phyloP scores from a whole-genome alignment of 2,797 vertebrate species.

The Hydrophis major region DNA sequence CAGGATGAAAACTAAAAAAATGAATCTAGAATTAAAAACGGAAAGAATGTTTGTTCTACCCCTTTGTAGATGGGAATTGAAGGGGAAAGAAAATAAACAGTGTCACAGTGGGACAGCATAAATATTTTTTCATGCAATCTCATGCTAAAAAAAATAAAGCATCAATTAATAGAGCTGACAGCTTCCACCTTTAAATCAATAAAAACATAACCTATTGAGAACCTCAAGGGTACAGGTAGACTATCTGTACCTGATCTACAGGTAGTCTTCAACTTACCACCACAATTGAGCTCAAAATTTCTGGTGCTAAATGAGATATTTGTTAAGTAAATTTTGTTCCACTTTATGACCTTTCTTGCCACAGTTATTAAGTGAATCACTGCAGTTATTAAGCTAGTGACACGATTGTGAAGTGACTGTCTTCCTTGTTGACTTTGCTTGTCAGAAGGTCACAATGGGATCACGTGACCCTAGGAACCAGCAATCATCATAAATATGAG shows the following conservation, averaged over 20 bases:
- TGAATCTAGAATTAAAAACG: not conserved
- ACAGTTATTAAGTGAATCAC: too few species aligned
- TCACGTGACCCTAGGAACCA: not conserved
- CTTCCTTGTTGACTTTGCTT: not conserved
- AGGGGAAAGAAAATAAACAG: not conserved
- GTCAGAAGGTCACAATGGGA: not conserved
- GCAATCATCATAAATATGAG: not conserved
- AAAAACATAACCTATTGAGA: not conserved
- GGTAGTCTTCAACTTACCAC: too few species aligned
- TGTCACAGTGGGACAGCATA: not conserved
- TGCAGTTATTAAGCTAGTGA: too few species aligned
- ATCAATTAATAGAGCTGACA: not conserved
- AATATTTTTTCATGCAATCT: not conserved
- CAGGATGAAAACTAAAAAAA: not conserved
- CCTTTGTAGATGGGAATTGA: not conserved
- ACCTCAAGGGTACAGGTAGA: not conserved
- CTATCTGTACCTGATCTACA: not conserved
- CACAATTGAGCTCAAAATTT: too few species aligned
- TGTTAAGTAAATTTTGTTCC: too few species aligned
- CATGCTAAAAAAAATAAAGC: not conserved
- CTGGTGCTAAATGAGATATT: too few species aligned
- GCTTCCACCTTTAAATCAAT: not conserved
- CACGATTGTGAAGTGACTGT: too few species aligned
- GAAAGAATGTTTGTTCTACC: not conserved
- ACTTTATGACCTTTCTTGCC: too few species aligned